These are phyloP conservation scores for Trichopoda pennipes DNA, from an alignment of 2,888 invertebrate genomes.

Conservation along the genomic window DNA sequence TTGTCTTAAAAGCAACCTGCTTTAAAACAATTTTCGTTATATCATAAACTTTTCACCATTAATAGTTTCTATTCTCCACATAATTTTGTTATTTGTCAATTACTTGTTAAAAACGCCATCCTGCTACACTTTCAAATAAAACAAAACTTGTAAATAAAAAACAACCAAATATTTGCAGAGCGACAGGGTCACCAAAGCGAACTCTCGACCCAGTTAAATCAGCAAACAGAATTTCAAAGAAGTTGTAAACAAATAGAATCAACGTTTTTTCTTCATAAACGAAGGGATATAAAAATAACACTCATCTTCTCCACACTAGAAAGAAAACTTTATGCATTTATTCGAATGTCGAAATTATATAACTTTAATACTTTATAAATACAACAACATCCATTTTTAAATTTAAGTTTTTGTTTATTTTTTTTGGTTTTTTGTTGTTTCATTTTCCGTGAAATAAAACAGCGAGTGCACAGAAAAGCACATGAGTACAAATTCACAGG, in stretches of 20 bases:
- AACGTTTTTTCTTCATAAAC: slow-evolving; percentile 7
- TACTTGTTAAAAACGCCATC: slow-evolving; percentile 44
- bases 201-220: slow-evolving; percentile 37
- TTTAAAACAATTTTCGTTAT: background rate
- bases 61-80: slow-evolving; percentile 43
- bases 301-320: background rate
- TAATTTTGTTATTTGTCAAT: slow-evolving; percentile 39
- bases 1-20: background rate
- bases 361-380: background rate
- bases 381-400: background rate
- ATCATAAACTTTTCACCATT: background rate
- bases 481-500: background rate
- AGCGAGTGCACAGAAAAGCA: slow-evolving; percentile 29
- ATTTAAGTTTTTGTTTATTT: background rate
- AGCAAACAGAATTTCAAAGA: background rate
- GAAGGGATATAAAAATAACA: background rate
- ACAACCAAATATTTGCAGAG: background rate
- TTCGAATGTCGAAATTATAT: slow-evolving; percentile 9
- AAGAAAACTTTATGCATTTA: background rate
- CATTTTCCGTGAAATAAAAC: slow-evolving; percentile 40
- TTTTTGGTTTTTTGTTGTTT: slow-evolving; percentile 18
- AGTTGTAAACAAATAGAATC: slow-evolving; percentile 9
- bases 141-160: background rate
- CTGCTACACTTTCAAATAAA: slow-evolving; percentile 25
- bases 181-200: slow-evolving; percentile 4